These are phyloP conservation scores for Hypothenemus hampei DNA, from an alignment of 1,140 invertebrate genomes.

Conservation along the genomic window DNA sequence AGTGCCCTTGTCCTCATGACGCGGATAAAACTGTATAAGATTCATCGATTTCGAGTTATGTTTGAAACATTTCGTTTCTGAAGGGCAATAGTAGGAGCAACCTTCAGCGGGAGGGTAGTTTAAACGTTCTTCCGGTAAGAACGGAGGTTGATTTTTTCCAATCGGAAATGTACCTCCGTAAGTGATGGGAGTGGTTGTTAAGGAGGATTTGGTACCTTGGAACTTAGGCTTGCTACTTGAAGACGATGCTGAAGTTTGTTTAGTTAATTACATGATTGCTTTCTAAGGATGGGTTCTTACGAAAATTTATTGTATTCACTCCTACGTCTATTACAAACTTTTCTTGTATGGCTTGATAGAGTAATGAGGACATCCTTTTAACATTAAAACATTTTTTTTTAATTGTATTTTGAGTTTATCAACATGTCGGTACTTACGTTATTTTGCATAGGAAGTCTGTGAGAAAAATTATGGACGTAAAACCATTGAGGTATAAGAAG, in stretches of 20 bases:
- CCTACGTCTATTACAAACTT: conserved; percentile 14
- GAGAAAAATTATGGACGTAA: conserved; percentile 8
- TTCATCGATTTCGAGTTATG: neutral
- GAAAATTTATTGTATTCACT: conserved; percentile 11
- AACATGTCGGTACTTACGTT: conserved; percentile 8
- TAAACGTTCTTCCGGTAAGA: conserved; percentile 11
- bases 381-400: too few species aligned
- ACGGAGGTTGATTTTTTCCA: conserved; percentile 17
- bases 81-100: too few species aligned
- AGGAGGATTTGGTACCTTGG: neutral
- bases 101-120: conserved; percentile 1
- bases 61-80: too few species aligned
- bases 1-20: neutral
- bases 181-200: conserved; percentile 14
- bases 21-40: neutral
- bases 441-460: conserved; percentile 18
- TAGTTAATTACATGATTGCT: neutral
- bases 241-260: conserved; percentile 4
- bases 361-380: conserved; percentile 13
- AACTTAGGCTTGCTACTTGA: neutral
- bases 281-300: conserved; percentile 5
- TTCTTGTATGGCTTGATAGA: conserved; percentile 10
- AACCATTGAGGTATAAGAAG: conserved; percentile 3
- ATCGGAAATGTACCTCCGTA: conserved; percentile 21
- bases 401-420: neutral